Conservation (phyloP, 2,113 vertebrate species). For the Puntigrus tetrazona region DNA sequence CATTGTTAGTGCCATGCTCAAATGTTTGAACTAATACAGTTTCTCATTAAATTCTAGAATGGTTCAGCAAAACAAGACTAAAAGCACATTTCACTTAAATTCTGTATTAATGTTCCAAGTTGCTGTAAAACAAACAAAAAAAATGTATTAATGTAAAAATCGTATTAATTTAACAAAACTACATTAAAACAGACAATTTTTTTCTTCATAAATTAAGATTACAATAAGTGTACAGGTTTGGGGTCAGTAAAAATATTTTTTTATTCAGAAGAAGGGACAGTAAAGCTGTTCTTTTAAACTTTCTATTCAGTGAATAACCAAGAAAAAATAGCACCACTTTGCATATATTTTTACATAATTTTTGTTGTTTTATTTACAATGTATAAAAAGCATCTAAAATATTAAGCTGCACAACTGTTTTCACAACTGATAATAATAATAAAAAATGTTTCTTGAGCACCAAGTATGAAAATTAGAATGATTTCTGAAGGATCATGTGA, state of each 20-base stretch:
- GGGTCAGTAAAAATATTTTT: neutral
- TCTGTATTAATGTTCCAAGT: neutral
- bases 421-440: neutral
- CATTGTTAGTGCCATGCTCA: neutral
- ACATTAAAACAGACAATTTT: neutral
- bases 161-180: too few relatives aligned
- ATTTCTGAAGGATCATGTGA: neutral
- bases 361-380: neutral
- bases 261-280: neutral
- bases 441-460: neutral
- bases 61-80: neutral
- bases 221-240: neutral
- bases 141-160: too few relatives aligned
- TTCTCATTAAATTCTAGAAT: neutral
- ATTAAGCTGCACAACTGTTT: neutral
- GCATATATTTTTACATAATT: neutral
- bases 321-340: neutral
- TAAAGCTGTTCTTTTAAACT: neutral
- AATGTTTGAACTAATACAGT: neutral
- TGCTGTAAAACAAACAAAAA: neutral
- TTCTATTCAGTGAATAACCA: neutral
- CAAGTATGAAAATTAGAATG: neutral
- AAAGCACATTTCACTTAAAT: too few relatives aligned
- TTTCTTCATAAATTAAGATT: neutral
- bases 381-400: neutral